Conservation (phyloP, 1,140 invertebrate species). For the Delia radicum region DNA sequence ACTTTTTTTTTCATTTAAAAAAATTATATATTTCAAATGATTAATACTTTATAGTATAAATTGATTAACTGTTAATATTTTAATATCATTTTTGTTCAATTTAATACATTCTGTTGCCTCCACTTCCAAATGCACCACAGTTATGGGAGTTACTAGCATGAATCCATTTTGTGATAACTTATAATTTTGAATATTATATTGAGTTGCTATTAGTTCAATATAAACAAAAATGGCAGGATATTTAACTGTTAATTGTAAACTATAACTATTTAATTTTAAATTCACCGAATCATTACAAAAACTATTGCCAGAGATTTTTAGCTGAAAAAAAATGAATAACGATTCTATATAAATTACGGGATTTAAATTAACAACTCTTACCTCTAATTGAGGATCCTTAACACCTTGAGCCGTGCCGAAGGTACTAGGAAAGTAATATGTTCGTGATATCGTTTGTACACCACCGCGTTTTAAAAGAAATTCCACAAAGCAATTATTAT, state of each 20-base stretch:
- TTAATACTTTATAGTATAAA: constrained; percentile 41
- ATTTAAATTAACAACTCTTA: constrained; percentile 6
- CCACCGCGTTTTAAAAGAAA: constrained; percentile 36
- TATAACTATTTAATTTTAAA: constrained; percentile 47
- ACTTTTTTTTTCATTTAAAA: no score
- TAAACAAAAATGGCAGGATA: constrained; percentile 50
- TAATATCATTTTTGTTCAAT: constrained; percentile 37
- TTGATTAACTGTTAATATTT: constrained; percentile 46
- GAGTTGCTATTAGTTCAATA: constrained; percentile 41
- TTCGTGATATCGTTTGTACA: constrained; percentile 36
- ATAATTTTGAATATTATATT: constrained; percentile 35
- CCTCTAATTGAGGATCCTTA: constrained; percentile 41
- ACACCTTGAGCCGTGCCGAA: constrained; percentile 40
- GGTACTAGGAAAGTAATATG: constrained; percentile 43
- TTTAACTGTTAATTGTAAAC: constrained; percentile 42
- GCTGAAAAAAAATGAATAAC: constrained; percentile 27
- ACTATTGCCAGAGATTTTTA: constrained; percentile 34
- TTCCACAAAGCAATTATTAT: constrained; percentile 41
- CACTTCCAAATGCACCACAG: constrained; percentile 42
- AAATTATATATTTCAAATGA: no score
- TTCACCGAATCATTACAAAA: constrained; percentile 31
- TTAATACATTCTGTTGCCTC: constrained; percentile 33
- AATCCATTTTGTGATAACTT: constrained; percentile 55
- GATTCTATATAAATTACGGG: not conserved
- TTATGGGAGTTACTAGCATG: constrained; percentile 42